phyloP scores from a whole-genome alignment of 2,113 vertebrate species.

The Opisthocomus hoazin region DNA sequence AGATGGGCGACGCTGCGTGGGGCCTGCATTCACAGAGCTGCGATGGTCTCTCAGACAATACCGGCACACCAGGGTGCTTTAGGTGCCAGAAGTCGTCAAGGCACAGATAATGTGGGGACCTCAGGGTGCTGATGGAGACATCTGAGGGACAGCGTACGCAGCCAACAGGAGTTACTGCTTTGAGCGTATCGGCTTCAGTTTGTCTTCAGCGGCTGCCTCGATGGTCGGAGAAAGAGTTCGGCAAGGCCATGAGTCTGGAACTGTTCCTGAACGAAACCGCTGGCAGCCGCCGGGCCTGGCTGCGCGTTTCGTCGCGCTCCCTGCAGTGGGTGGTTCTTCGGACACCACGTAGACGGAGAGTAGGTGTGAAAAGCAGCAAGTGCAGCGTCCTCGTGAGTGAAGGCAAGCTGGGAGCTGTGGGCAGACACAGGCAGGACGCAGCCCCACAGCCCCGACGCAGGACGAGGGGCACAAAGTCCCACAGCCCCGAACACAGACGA shows the following conservation, averaged over 20 bases:
- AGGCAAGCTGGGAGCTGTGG: background rate
- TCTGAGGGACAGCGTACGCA: too few relatives aligned
- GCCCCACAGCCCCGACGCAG: background rate
- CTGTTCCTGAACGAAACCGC: background rate
- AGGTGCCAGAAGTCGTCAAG: background rate
- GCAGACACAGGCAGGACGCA: background rate
- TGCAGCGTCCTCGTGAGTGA: accelerated
- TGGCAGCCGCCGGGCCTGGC: background rate
- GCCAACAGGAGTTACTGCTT: too few relatives aligned
- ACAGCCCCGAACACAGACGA: too few relatives aligned
- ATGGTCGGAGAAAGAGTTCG: background rate
- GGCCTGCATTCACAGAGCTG: background rate
- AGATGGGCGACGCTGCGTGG: background rate
- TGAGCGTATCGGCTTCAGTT: accelerated
- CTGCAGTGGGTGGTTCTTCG: accelerated
- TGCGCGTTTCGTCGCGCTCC: accelerated
- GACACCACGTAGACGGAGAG: background rate
- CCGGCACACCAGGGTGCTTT: background rate
- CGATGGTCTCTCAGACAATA: background rate
- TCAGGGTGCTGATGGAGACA: background rate
- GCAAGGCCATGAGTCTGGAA: background rate
- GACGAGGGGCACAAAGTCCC: too few relatives aligned
- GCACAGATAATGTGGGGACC: background rate
- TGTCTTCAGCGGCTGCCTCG: too few relatives aligned
- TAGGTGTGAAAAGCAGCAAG: too few relatives aligned